Evolutionary conservation across 2,797 vertebrate species (phyloP).

Genomic region (Xyrichtys novacula): DNA sequence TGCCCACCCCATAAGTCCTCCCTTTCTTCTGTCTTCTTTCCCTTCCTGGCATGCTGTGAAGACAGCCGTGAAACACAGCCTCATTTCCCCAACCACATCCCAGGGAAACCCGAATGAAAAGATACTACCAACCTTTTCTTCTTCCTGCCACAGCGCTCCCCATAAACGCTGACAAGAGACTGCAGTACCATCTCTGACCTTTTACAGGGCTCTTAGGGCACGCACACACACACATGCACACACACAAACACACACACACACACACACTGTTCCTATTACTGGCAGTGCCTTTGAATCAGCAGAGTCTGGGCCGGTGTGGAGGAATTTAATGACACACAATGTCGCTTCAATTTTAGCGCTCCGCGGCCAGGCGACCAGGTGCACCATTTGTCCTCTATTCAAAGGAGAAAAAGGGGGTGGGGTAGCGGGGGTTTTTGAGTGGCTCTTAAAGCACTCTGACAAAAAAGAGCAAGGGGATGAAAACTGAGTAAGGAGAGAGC

Average conservation of each 20-base stretch:
- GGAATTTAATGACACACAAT: constrained; percentile 79
- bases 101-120: constrained; percentile 71
- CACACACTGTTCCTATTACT: constrained; percentile 59
- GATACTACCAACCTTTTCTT: constrained; percentile 74
- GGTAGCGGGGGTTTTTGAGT: constrained; percentile 29
- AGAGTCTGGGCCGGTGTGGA: constrained; percentile 63
- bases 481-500: constrained; percentile 16
- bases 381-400: constrained; percentile 75
- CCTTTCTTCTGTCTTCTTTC: constrained; percentile 17
- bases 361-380: constrained; percentile 65
- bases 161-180: constrained; percentile 77
- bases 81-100: constrained; percentile 61
- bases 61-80: constrained; percentile 69
- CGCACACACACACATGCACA: constrained; percentile 8
- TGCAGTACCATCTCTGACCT: constrained; percentile 74
- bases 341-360: constrained; percentile 75
- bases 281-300: constrained; percentile 74
- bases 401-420: constrained; percentile 50
- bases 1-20: too few species aligned
- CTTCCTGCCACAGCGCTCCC: constrained; percentile 54
- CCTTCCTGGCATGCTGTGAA: constrained; percentile 11
- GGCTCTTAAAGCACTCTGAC: constrained; percentile 42
- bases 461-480: constrained; percentile 32
- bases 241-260: constrained; percentile 33
- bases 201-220: constrained; percentile 57